Conservation (phyloP, 2,797 vertebrate species). For the Tauraco hartlaubi region DNA sequence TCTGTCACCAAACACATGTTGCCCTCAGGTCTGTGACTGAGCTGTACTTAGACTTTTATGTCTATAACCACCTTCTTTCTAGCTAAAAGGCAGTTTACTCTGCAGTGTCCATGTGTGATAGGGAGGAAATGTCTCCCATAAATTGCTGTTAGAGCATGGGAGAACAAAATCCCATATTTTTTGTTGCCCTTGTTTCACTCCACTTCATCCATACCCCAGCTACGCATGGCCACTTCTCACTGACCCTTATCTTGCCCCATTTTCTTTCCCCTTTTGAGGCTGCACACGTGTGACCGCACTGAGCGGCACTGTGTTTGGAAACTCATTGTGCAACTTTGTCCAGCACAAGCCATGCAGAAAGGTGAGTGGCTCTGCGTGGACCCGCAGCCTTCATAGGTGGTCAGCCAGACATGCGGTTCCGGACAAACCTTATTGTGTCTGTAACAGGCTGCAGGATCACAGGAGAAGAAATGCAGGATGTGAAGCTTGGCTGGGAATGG, state of each 20-base stretch:
- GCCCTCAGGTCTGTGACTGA: constrained; percentile 89
- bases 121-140: constrained; percentile 18
- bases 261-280: constrained; percentile 78
- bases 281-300: constrained; percentile 66
- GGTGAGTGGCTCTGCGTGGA: neutral
- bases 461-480: constrained; percentile 38
- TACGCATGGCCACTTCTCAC: constrained; percentile 82
- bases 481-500: neutral
- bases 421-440: neutral
- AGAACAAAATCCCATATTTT: constrained; percentile 83
- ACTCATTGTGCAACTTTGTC: constrained; percentile 34
- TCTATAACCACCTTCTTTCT: constrained; percentile 41
- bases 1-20: constrained; percentile 84
- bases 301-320: constrained; percentile 20
- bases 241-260: constrained; percentile 77
- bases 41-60: constrained; percentile 78
- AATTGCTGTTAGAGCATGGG: constrained; percentile 81
- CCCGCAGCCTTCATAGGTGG: constrained; percentile 41
- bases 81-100: constrained; percentile 70
- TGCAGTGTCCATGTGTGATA: neutral
- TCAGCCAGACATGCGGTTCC: neutral
- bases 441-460: constrained; percentile 14
- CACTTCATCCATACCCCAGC: constrained; percentile 80
- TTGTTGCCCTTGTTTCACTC: constrained; percentile 83
- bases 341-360: constrained; percentile 62